Evolutionary conservation across 1,140 invertebrate species (phyloP).

Genomic region (Bursaphelenchus mucronatus): DNA sequence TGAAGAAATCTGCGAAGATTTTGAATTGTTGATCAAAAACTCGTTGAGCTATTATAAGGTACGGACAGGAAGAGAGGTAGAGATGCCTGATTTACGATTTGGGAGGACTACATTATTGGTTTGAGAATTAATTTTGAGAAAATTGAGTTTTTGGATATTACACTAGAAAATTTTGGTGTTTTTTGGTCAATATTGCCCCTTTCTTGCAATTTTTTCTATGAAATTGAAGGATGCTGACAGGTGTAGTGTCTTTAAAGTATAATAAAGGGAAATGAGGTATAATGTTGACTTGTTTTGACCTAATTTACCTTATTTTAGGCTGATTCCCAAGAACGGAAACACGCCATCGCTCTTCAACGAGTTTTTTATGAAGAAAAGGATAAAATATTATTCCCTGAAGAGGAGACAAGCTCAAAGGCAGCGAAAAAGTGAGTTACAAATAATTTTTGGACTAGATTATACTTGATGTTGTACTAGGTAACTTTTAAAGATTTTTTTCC

Average conservation of each 20-base stretch:
- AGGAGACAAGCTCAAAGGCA: no score
- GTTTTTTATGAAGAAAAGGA: slow-evolving; percentile 5
- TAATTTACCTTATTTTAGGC: slow-evolving; percentile 7
- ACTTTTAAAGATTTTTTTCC: slow-evolving; percentile 27
- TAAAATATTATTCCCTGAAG: neutral
- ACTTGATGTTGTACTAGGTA: neutral
- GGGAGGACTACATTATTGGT: no score
- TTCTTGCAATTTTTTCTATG: no score
- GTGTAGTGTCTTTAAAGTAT: no score
- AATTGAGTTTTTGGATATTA: no score
- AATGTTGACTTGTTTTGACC: neutral
- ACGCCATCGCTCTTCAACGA: slow-evolving; percentile 6
- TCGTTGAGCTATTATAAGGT: slow-evolving; percentile 87
- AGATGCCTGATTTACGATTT: no score
- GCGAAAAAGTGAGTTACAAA: no score
- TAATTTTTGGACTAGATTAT: no score
- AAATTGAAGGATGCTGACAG: no score
- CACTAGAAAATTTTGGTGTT: no score
- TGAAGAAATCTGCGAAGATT: slow-evolving; percentile 78
- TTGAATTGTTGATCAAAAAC: slow-evolving; percentile 82
- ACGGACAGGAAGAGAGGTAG: slow-evolving; percentile 21
- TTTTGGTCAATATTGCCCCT: no score
- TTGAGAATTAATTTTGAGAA: no score
- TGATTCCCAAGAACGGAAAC: neutral
- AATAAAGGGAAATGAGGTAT: neutral